These are phyloP conservation scores for Cephus runcator DNA, from an alignment of 2,888 invertebrate species.

Conservation along the genomic window DNA sequence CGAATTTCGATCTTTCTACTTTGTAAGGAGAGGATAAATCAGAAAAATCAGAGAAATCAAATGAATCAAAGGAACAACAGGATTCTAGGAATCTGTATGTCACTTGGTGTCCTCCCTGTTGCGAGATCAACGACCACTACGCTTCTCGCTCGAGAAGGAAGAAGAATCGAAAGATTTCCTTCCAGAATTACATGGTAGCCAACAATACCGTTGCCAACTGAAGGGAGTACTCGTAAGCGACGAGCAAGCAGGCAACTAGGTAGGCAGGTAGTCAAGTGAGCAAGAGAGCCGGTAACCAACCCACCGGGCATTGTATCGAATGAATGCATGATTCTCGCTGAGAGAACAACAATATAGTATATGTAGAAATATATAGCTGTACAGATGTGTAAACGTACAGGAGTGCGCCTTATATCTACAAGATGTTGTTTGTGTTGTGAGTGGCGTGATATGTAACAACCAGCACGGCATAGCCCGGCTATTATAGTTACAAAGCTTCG, in stretches of 20 bases:
- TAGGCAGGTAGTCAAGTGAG: not conserved
- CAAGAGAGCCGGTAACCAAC: not conserved
- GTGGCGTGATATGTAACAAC: not conserved
- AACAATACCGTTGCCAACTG: not conserved
- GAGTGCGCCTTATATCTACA: not conserved
- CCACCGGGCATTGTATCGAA: not conserved
- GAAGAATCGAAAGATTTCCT: not conserved
- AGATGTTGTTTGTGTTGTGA: constrained; percentile 3
- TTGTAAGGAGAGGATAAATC: not conserved
- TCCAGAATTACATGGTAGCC: not conserved
- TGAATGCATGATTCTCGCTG: not conserved
- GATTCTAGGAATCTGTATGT: constrained; percentile 9
- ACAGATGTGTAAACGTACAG: not conserved
- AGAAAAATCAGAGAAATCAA: not conserved
- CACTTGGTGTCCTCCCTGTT: constrained; percentile 4
- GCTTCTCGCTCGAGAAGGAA: not conserved
- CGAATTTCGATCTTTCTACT: not conserved
- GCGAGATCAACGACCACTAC: not conserved
- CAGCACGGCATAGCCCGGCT: not conserved
- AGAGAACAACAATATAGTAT: not conserved
- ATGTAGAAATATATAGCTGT: not conserved
- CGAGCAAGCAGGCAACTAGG: not conserved
- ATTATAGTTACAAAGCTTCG: not conserved
- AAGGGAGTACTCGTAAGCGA: not conserved
- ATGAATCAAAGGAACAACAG: not conserved